phyloP scores from a whole-genome alignment of 2,888 invertebrate species.

The Caenorhabditis afra region DNA sequence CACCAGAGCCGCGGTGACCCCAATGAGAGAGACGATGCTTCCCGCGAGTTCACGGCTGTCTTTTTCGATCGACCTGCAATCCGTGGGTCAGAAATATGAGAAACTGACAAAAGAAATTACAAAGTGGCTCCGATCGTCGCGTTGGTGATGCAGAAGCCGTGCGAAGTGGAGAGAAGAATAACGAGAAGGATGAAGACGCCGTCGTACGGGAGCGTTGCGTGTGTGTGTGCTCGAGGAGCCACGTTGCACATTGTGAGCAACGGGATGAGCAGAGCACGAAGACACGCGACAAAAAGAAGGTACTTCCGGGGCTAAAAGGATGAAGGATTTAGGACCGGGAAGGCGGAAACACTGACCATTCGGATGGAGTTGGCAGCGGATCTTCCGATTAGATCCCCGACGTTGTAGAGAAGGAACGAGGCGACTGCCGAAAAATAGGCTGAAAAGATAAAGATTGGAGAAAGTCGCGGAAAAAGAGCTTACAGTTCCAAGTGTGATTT shows the following conservation, averaged over 20 bases:
- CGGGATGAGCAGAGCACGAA: constrained; percentile 61
- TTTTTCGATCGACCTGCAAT: constrained; percentile 47
- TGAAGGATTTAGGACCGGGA: neutral
- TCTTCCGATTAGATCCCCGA: constrained; percentile 66
- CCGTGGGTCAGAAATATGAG: neutral
- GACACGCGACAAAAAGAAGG: constrained; percentile 37
- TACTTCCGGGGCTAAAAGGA: constrained; percentile 49
- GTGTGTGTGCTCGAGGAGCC: constrained; percentile 62
- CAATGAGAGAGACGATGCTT: constrained; percentile 54
- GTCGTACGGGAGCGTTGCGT: constrained; percentile 65
- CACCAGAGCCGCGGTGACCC: constrained; percentile 60
- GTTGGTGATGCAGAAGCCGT: constrained; percentile 66
- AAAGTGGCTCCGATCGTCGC: constrained; percentile 58
- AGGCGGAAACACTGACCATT: constrained; percentile 42
- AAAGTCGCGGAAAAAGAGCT: neutral
- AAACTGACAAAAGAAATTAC: constrained; percentile 35
- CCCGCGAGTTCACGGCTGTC: constrained; percentile 59
- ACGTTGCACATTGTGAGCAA: constrained; percentile 67
- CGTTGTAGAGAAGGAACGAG: constrained; percentile 69
- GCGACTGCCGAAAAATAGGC: constrained; percentile 69
- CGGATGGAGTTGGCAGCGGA: constrained; percentile 50
- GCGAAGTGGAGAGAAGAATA: constrained; percentile 62
- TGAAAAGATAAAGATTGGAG: constrained; percentile 21
- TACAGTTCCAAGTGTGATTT: constrained; percentile 68
- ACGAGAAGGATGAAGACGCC: constrained; percentile 67